These are phyloP conservation scores for Mesaphorura yosii DNA, from an alignment of 1,140 invertebrate genomes.

Conservation along the genomic window DNA sequence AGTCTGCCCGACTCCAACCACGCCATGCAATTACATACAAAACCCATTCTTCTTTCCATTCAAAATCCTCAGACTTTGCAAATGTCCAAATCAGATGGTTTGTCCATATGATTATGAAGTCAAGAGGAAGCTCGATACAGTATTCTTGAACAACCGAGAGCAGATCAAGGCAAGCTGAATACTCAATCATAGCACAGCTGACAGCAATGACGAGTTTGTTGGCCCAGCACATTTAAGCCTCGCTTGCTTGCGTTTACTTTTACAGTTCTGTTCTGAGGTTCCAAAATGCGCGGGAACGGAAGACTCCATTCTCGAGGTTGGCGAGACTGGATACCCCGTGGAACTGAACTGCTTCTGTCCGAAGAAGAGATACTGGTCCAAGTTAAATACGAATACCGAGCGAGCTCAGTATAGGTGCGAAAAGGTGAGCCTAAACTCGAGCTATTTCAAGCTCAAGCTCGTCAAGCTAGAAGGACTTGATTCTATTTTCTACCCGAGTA, in stretches of 20 bases:
- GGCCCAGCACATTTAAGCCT: neutral
- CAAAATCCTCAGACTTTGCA: neutral
- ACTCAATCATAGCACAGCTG: neutral
- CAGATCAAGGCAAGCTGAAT: neutral
- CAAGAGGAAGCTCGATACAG: slow-evolving; percentile 1
- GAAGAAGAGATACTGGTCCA: neutral
- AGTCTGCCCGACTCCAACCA: too few species aligned
- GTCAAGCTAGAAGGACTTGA: too few species aligned
- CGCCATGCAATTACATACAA: neutral
- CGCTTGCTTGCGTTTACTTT: neutral
- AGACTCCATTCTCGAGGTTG: neutral
- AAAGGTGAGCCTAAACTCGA: too few species aligned
- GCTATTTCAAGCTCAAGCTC: too few species aligned
- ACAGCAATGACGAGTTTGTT: too few species aligned
- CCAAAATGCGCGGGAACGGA: neutral
- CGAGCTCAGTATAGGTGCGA: neutral
- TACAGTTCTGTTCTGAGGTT: neutral
- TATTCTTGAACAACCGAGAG: slow-evolving; percentile 7
- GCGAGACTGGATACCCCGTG: neutral
- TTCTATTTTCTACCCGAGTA: too few species aligned
- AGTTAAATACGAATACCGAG: neutral
- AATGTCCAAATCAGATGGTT: neutral
- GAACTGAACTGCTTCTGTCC: slow-evolving; percentile 4
- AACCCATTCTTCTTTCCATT: slow-evolving; percentile 7
- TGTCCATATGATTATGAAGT: neutral